Percentiles rank a stretch among this genome's conserved stretches.
Conservation (phyloP, 2,888 invertebrate genomes). For the Plebejus anna region DNA sequence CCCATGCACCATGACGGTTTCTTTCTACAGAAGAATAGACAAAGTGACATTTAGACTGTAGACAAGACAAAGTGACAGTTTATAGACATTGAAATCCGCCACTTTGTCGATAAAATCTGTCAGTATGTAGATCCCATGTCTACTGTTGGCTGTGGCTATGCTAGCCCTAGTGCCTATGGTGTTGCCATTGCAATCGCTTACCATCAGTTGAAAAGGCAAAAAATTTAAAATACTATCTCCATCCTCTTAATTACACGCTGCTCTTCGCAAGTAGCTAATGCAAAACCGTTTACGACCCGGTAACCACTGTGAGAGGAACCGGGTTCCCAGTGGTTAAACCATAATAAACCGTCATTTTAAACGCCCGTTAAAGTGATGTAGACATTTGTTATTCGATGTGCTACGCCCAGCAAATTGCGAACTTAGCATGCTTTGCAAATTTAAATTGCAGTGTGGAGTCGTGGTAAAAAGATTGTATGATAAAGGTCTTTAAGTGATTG, state of each 20-base stretch:
- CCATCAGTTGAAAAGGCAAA: too few relatives aligned
- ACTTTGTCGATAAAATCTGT: too few relatives aligned
- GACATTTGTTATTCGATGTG: conserved; percentile 19
- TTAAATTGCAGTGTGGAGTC: neutral
- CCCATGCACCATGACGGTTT: too few relatives aligned
- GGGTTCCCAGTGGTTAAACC: conserved; percentile 20
- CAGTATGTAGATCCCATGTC: too few relatives aligned
- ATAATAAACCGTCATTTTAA: conserved; percentile 26
- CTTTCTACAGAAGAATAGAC: too few relatives aligned
- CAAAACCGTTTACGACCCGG: conserved; percentile 14
- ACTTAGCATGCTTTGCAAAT: neutral
- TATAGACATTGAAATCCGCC: too few relatives aligned
- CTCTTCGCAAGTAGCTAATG: neutral
- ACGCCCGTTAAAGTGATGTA: conserved; percentile 25
- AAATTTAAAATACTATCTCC: neutral
- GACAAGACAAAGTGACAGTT: too few relatives aligned
- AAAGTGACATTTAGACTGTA: too few relatives aligned
- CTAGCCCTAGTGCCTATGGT: too few relatives aligned
- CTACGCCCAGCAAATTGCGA: conserved; percentile 19
- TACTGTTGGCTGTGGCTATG: too few relatives aligned
- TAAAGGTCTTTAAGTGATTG: neutral
- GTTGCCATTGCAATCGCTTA: too few relatives aligned
- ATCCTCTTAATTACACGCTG: neutral
- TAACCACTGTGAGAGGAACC: conserved; percentile 14
- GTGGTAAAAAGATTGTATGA: conserved; percentile 3